These are phyloP conservation scores for Crambe crambe DNA, from an alignment of 37 sponge, comb jelly and placozoan genomes.

Conservation along the genomic window DNA sequence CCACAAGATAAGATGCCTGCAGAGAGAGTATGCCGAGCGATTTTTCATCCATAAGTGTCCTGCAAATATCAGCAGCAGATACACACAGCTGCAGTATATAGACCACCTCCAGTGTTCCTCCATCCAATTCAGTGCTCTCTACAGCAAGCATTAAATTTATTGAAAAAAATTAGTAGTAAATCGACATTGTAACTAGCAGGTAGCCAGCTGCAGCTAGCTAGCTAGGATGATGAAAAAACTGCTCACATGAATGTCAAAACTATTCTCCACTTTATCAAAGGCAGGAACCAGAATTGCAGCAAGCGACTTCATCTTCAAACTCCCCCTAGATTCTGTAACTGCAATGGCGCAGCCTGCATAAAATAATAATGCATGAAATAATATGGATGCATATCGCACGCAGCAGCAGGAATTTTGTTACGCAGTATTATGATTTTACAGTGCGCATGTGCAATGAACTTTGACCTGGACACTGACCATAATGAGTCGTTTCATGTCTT, in stretches of 20 bases:
- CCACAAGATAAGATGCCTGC: conserved; percentile 65
- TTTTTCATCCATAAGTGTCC: conserved; percentile 65
- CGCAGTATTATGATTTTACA: too few species aligned
- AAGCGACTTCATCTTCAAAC: background rate
- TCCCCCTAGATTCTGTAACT: too few species aligned
- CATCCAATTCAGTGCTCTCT: conserved; percentile 8
- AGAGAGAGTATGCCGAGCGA: conserved; percentile 47
- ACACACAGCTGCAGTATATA: conserved; percentile 31
- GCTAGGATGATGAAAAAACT: background rate
- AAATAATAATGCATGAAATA: too few species aligned
- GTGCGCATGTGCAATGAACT: background rate
- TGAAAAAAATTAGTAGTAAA: too few species aligned
- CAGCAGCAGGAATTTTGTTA: too few species aligned
- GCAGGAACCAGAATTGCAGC: background rate
- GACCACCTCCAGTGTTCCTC: conserved; percentile 24
- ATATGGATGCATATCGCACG: too few species aligned
- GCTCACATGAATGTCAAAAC: conserved; percentile 8
- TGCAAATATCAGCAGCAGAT: conserved; percentile 52
- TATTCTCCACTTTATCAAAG: background rate
- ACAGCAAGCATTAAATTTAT: background rate
- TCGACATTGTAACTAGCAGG: too few species aligned
- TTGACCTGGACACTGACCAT: background rate
- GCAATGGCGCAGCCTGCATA: too few species aligned
- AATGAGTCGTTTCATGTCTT: background rate
- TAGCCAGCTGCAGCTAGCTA: too few species aligned